A percentile compares a stretch with the other conserved stretches of the same genome.
phyloP scores from a whole-genome alignment of 2,113 vertebrate genomes.

The Synodontis membranacea region DNA sequence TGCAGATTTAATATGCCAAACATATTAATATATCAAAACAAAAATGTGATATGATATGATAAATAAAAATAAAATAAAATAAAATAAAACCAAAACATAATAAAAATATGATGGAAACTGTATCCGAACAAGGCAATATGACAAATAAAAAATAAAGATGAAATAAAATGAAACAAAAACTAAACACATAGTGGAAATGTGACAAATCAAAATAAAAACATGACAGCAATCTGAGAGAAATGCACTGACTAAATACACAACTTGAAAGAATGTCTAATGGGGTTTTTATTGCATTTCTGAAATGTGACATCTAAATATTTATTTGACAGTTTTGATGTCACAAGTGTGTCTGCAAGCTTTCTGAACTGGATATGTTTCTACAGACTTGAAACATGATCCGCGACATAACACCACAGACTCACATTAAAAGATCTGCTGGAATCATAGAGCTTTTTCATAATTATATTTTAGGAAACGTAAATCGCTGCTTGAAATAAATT shows the following conservation, averaged over 20 bases:
- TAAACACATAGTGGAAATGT: not conserved
- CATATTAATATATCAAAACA: too few relatives aligned
- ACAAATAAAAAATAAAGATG: too few relatives aligned
- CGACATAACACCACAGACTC: not conserved
- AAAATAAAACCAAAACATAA: not conserved
- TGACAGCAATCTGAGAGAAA: not conserved
- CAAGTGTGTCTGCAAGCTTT: not conserved
- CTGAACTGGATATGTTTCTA: not conserved
- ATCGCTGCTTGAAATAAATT: not conserved
- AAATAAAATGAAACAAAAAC: too few relatives aligned
- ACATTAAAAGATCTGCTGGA: not conserved
- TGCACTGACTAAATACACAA: not conserved
- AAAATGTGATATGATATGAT: not conserved
- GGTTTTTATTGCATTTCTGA: not conserved
- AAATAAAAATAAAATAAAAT: not conserved
- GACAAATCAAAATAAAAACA: not conserved
- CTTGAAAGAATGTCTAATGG: not conserved
- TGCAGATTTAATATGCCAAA: too few relatives aligned
- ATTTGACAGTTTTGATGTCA: not conserved
- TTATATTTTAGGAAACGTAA: conserved; percentile 15
- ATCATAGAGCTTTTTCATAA: not conserved
- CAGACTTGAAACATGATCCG: not conserved
- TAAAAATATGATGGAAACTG: not conserved
- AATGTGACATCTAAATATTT: not conserved
- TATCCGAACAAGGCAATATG: not conserved